A percentile compares a stretch with the other conserved stretches of the same genome.
phyloP scores from a whole-genome alignment of 2,888 invertebrate genomes.

The Augiades crinisus region DNA sequence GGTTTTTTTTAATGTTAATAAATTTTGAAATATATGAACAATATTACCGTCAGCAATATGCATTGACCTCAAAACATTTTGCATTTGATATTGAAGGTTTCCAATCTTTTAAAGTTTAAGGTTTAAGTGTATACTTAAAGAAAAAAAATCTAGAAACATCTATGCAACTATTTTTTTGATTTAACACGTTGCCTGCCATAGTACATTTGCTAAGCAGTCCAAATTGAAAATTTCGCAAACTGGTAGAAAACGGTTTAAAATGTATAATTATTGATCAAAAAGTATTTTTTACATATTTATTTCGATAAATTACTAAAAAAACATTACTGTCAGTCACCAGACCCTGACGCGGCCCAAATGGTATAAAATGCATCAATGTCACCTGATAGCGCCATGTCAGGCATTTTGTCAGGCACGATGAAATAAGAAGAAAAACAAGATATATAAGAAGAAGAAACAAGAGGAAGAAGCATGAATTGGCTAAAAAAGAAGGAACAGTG shows the following conservation, averaged over 20 bases:
- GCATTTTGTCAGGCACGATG: neutral
- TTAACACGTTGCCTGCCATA: neutral
- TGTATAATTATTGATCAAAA: neutral
- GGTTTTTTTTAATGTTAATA: too few relatives aligned
- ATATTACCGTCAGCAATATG: too few relatives aligned
- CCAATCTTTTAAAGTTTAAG: too few relatives aligned
- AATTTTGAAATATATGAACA: too few relatives aligned
- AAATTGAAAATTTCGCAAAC: neutral
- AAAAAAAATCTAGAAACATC: too few relatives aligned
- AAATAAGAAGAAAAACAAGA: neutral
- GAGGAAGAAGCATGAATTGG: too few relatives aligned
- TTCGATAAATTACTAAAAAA: neutral
- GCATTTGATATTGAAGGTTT: too few relatives aligned
- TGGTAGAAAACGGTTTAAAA: neutral
- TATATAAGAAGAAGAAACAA: too few relatives aligned
- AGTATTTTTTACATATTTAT: neutral
- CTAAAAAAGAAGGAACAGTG: too few relatives aligned
- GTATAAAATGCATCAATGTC: neutral
- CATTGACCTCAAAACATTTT: too few relatives aligned
- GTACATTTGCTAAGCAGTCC: neutral
- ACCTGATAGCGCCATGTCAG: neutral
- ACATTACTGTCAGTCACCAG: neutral
- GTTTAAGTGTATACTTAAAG: too few relatives aligned
- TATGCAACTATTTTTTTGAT: too few relatives aligned
- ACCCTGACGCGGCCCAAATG: neutral